A percentile compares a stretch with the other conserved stretches of the same genome.
Conservation (phyloP, 2,888 invertebrate species). For the Aethes cnicana region DNA sequence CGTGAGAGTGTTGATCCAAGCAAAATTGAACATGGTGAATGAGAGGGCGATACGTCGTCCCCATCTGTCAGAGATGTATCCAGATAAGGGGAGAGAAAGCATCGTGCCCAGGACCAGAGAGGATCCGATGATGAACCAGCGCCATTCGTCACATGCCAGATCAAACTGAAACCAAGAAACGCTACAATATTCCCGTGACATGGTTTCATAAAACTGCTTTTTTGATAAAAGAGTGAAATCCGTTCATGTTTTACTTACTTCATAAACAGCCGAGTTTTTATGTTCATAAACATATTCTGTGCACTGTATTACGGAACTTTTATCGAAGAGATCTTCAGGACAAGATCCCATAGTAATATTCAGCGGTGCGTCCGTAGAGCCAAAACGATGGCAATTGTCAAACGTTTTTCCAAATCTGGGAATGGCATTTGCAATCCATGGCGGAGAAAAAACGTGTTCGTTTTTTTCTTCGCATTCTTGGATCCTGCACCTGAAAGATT, state of each 20-base stretch:
- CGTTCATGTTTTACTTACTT: too few species aligned
- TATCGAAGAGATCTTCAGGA: background rate
- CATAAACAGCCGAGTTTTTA: conserved; percentile 19
- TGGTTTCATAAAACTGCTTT: background rate
- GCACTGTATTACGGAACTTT: background rate
- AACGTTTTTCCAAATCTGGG: background rate
- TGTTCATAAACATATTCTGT: conserved; percentile 14
- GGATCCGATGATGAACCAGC: conserved; percentile 15
- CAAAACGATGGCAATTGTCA: conserved; percentile 14
- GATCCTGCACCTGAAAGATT: conserved; percentile 12
- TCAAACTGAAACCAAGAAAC: conserved; percentile 20
- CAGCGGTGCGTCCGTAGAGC: background rate
- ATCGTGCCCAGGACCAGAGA: background rate
- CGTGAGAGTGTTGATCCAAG: conserved; percentile 6
- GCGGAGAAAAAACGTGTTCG: background rate
- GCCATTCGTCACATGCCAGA: conserved; percentile 25
- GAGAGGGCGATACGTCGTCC: conserved; percentile 16
- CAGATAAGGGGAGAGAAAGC: conserved; percentile 1
- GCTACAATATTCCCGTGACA: too few species aligned
- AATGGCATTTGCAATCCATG: conserved; percentile 12
- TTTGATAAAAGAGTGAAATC: background rate
- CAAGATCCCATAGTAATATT: background rate
- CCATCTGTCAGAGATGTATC: conserved; percentile 14
- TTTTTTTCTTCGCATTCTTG: conserved; percentile 12
- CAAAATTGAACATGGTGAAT: background rate